phyloP scores from a whole-genome alignment of 2,888 invertebrate genomes.

The Neria commutata region DNA sequence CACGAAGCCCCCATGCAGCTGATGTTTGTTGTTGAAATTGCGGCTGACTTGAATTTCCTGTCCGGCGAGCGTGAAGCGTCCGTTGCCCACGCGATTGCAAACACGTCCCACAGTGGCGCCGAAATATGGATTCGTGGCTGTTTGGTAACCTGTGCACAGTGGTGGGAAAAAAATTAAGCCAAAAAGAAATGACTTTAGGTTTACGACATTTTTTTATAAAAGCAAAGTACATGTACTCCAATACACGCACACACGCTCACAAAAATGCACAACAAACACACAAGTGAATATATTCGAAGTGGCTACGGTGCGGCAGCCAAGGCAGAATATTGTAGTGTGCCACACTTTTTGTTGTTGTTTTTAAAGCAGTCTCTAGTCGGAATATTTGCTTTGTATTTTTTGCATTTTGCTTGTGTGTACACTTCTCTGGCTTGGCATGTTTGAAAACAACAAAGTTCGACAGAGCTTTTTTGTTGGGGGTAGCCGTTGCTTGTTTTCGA shows the following conservation, averaged over 20 bases:
- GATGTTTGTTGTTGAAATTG: constrained; percentile 73
- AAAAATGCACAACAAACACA: not conserved
- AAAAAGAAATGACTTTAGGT: not conserved
- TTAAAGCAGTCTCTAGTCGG: no score
- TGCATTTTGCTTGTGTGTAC: no score
- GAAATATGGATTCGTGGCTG: constrained; percentile 78
- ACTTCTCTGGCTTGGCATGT: no score
- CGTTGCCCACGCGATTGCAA: constrained; percentile 80
- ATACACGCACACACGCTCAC: not conserved
- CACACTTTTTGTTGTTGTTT: no score
- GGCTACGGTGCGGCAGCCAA: no score
- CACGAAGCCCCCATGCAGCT: constrained; percentile 82
- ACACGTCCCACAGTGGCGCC: constrained; percentile 88
- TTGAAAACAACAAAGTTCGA: no score
- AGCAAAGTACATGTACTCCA: not conserved
- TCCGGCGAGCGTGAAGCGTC: constrained; percentile 72
- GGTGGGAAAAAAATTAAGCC: not conserved
- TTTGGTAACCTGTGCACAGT: constrained; percentile 68
- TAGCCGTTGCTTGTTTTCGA: no score
- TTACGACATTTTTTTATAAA: not conserved
- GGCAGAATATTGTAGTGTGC: no score
- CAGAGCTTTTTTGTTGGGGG: no score
- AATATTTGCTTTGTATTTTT: no score
- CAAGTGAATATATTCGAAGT: no score
- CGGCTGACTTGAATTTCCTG: constrained; percentile 72